Evolutionary conservation across 2,888 invertebrate species (phyloP).

Genomic region (Thymelicus acteon): DNA sequence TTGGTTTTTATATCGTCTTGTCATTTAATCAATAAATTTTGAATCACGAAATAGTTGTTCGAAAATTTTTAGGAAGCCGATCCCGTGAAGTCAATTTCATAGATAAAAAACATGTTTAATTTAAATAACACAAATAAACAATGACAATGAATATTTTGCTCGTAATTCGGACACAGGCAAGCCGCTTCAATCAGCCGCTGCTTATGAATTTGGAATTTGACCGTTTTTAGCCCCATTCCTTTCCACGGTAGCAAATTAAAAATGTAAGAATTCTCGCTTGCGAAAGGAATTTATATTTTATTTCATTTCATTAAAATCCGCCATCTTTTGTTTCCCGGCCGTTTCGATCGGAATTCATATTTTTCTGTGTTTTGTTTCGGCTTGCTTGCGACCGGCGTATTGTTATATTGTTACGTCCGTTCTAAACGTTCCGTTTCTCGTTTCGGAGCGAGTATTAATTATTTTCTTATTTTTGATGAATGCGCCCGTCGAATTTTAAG

Average conservation of each 20-base stretch:
- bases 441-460: constrained; percentile 78
- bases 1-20: not conserved
- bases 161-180: constrained; percentile 37
- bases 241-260: constrained; percentile 80
- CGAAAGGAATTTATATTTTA: constrained; percentile 83
- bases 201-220: constrained; percentile 77
- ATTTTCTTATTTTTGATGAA: constrained; percentile 82
- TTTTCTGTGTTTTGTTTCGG: constrained; percentile 84
- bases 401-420: constrained; percentile 79
- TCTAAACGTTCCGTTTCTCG: constrained; percentile 72
- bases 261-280: constrained; percentile 84
- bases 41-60: constrained; percentile 23
- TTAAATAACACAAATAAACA: constrained; percentile 36
- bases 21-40: not conserved
- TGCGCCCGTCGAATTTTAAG: constrained; percentile 69
- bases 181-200: constrained; percentile 46
- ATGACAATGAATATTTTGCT: constrained; percentile 37
- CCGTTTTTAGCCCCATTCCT: constrained; percentile 78
- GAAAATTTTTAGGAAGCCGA: constrained; percentile 4
- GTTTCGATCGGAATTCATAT: constrained; percentile 83
- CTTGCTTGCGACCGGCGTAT: constrained; percentile 70
- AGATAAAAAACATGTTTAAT: constrained; percentile 31
- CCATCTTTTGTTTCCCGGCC: constrained; percentile 82
- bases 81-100: constrained; percentile 30
- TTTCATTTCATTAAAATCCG: constrained; percentile 84